Base-by-base conservation (phyloP, 2,797 vertebrate genomes). In the Lepidocolaptes lacrymiger region DNA sequence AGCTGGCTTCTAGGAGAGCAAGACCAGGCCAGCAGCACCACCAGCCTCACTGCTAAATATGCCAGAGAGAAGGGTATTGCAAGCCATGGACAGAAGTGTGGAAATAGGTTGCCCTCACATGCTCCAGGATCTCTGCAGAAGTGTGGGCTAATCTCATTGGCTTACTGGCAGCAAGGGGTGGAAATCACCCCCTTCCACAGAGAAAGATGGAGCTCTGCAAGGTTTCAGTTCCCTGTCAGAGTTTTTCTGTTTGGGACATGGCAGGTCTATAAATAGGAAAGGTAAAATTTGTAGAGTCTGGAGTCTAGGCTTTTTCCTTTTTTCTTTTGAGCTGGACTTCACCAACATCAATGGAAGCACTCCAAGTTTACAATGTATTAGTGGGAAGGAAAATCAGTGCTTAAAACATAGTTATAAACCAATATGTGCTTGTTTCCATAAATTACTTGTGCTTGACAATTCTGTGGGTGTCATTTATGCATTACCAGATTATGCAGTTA, bases 401-500 rank as follows among this genome's bases (percentile, higher is more conserved):
- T 93, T 93, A 66, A 93, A 81, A 69, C 64, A 62, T 9, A 80
- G n/a, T 72, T 68, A 49, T 41, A 81, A 73, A 91, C 36, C 71
- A 75, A 55, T 56, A 84, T 84, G 46, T 88, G 76, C 81, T 91
- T 92, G 76, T 91, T 96, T 93, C 93, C 44, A 84, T 67, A 95
- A 92, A 78, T 0, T 1, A 43, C 59, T 64, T 63, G 41, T 89
- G 59, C 79, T 88, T 95, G 85, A 93, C 77, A 88, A 76, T 91
- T 58, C 75, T 75, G 90, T 95, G 78, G 90, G 90, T 79, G 93
- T 94, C 84, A 76, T 88, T 85, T 94, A 56, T 92, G 71, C 67
- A 46, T 81, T 91, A 93, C 37, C 71, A 91, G 88, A 89, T 84
- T 78, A 95, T 91, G 87, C 66, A 81, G 68, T 87, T 93, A 96